Evolutionary conservation across 1,140 invertebrate genomes (phyloP), one percentile per base, ranked within the genome.

Genomic region (Drosophila punjabiensis): DNA sequence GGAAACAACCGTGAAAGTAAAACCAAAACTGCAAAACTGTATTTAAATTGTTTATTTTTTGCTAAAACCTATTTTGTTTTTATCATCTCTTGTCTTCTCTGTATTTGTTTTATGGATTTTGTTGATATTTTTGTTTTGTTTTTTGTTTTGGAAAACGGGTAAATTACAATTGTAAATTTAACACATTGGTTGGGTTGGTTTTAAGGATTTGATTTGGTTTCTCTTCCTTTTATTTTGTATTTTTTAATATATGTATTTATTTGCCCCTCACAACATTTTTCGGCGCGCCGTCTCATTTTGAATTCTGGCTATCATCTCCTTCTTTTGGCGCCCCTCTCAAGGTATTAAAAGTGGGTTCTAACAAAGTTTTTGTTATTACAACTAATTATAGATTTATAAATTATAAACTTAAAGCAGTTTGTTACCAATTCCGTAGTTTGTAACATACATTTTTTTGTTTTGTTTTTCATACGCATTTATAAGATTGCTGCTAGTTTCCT

Each of bases 351-450:
- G 59, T 73, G 74, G 73, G 32, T 81, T 85, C 24, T 73, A 85
- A 76, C 71, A 79, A 87, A 62, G 66, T 69, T 56, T 67, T 76
- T 76, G 64, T 81, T 47, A 65, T 71, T 82, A 76, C 64, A 83
- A 87, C 84, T 87, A 82, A 83, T 81, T 71, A 73, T 84, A 89
- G 84, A 84, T 81, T 83, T 84, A 88, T 68, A 52, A 81, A 89
- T 89, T 79, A 85, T 88, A 85, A 85, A 88, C 82, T 78, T 89
- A 84, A 88, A 88, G 84, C 84, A 81, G 84, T 82, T 71, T 75
- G 67, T 77, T 77, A 80, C 76, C 76, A 79, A 74, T 60, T 67
- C 61, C 39, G 39, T 52, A 66, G 45, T 41, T 45, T 64, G 50
- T 68, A 41, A 74, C 69, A 74, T 74, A 71, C 37, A 62, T 53